Base-by-base conservation (phyloP, 2,888 invertebrate genomes). In the Lissocephala sabroskyi region DNA sequence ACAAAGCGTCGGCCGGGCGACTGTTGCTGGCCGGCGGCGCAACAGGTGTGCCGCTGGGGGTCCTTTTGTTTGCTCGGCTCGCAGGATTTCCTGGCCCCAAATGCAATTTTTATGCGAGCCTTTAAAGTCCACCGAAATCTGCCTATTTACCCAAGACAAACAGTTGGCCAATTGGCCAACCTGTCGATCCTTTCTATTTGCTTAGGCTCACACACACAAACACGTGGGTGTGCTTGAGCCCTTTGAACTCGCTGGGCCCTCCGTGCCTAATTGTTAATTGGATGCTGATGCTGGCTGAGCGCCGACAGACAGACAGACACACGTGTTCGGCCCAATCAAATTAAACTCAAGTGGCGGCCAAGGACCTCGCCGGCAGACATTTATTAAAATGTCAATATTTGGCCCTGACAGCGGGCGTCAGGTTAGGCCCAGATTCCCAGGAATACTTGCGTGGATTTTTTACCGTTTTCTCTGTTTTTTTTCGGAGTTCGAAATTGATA, bases 331-430 rank as follows among this genome's bases (percentile, higher is more conserved):
- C 7, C 13, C 10, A 35, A 40, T 73, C 66, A 77, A 70, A 73
- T 73, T 70, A 77, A 70, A 55, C 55, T 60, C 45, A 45, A 73
- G 71, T 56, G 57, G 32, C 51, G 45, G 17, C n/a, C 32, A 14
- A 23, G 19, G 36, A 23, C 17, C 28, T 29, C 18, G 28, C 30
- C 18, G 19, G 9, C 28, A 29, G 59, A 57, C 55, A 65, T 60
- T 67, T 64, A 78, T 75, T 79, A 64, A 78, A 75, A 73, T 61
- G 64, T 59, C 75, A 77, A 74, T 65, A n/a, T n/a, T n/a, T n/a
- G n/a, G n/a, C n/a, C n/a, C n/a, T n/a, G n/a, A n/a, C n/a, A n/a
- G n/a, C n/a, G n/a, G n/a, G n/a, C n/a, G n/a, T n/a, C n/a, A n/a
- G n/a, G n/a, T n/a, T n/a, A n/a, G n/a, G n/a, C n/a, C n/a, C n/a